Percentiles rank a stretch among this genome's conserved stretches.
Conservation (phyloP, 2,888 invertebrate species). For the Griposia aprilina region DNA sequence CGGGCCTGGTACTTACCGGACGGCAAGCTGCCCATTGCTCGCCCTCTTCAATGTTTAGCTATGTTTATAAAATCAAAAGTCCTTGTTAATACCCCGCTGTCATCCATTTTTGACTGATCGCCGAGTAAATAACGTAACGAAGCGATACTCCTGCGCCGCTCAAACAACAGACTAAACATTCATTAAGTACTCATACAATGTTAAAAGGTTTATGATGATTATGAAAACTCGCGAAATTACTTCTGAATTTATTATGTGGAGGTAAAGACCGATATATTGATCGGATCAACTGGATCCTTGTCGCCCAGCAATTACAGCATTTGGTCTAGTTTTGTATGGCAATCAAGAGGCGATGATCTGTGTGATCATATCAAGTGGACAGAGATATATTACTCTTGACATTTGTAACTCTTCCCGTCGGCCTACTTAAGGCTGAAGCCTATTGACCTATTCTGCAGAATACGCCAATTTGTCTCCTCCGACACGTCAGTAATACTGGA, state of each 20-base stretch:
- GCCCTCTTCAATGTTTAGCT: slow-evolving; percentile 52
- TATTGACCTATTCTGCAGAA: too few species aligned
- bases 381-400: slow-evolving; percentile 17
- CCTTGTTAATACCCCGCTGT: slow-evolving; percentile 50
- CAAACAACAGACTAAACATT: slow-evolving; percentile 81
- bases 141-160: slow-evolving; percentile 63
- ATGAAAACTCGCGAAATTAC: slow-evolving; percentile 35
- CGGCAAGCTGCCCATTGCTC: too few species aligned
- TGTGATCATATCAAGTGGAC: slow-evolving; percentile 20
- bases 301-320: not conserved
- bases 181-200: slow-evolving; percentile 65
- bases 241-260: slow-evolving; percentile 35
- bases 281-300: slow-evolving; percentile 5
- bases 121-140: slow-evolving; percentile 55
- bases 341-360: not conserved
- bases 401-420: slow-evolving; percentile 23
- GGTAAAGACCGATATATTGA: slow-evolving; percentile 14
- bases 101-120: slow-evolving; percentile 56
- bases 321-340: slow-evolving; percentile 15
- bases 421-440: not conserved
- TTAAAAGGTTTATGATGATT: slow-evolving; percentile 65
- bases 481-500: not conserved
- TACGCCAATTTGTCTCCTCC: slow-evolving; percentile 12
- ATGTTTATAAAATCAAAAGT: slow-evolving; percentile 48
- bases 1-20: too few species aligned